phyloP scores from a whole-genome alignment of 2,888 invertebrate genomes.

The Griposia aprilina region DNA sequence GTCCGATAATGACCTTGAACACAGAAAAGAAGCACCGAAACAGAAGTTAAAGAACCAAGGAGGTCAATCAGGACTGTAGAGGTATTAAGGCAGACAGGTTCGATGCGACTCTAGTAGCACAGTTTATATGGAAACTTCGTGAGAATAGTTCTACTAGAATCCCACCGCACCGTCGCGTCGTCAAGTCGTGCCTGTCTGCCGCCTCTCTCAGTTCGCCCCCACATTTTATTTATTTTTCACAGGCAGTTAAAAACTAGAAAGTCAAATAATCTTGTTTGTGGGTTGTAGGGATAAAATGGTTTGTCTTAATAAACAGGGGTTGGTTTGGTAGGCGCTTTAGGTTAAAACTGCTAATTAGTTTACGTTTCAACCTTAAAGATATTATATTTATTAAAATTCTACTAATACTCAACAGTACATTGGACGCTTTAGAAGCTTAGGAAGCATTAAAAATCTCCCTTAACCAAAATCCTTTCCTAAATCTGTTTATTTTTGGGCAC shows the following conservation, averaged over 20 bases:
- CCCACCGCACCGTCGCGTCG: no score
- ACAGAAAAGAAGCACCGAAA: not conserved
- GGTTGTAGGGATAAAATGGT: not conserved
- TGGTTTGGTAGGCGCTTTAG: not conserved
- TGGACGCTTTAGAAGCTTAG: conserved; percentile 12
- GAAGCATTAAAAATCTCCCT: conserved; percentile 36
- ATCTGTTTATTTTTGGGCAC: conserved; percentile 59
- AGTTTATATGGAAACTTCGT: no score
- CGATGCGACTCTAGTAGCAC: no score
- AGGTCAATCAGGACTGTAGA: not conserved
- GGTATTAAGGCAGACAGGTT: not conserved
- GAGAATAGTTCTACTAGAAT: no score
- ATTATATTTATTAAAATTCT: not conserved
- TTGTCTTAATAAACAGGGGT: no score
- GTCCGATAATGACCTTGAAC: not conserved
- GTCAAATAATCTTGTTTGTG: not conserved
- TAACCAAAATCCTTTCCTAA: conserved; percentile 55
- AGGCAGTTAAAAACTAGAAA: not conserved
- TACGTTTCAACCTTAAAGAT: not conserved
- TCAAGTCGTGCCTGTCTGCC: no score
- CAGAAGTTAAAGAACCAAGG: not conserved
- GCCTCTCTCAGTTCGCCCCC: not conserved
- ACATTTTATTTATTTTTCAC: not conserved
- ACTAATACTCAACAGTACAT: not conserved
- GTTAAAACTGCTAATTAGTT: not conserved